Percentiles rank a stretch among this genome's conserved stretches.
Evolutionary conservation across 2,113 vertebrate genomes (phyloP).

Genomic region (Thamnaconus septentrionalis): DNA sequence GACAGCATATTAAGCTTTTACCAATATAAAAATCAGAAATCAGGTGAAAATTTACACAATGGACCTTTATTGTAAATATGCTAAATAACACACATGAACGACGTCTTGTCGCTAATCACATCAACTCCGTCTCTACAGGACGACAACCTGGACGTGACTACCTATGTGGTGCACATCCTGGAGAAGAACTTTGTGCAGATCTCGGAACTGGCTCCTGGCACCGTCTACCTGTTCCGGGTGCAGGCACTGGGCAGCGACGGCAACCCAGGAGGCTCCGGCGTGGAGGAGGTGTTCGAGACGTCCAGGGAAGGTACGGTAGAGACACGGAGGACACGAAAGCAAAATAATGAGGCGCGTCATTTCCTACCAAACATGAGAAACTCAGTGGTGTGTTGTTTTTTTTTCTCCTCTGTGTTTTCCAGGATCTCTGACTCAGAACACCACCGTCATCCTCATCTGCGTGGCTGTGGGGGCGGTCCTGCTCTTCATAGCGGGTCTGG

Average conservation of each 20-base stretch:
- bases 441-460: conserved; percentile 73
- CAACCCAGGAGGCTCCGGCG: conserved; percentile 74
- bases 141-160: conserved; percentile 81
- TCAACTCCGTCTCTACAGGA: conserved; percentile 44
- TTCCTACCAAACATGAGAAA: neutral
- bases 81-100: neutral
- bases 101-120: neutral
- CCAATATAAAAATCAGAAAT: too few relatives aligned
- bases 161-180: conserved; percentile 84
- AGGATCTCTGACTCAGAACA: conserved; percentile 51
- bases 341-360: neutral
- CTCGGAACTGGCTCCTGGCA: conserved; percentile 79
- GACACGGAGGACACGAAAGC: neutral
- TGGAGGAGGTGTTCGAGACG: conserved; percentile 87
- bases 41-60: neutral
- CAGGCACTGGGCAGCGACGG: conserved; percentile 83
- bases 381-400: neutral
- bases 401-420: conserved; percentile 13
- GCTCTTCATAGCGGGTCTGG: conserved; percentile 66
- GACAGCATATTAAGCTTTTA: too few relatives aligned
- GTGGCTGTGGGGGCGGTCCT: conserved; percentile 61
- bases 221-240: conserved; percentile 86
- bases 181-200: conserved; percentile 84
- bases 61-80: too few relatives aligned
- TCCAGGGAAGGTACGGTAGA: conserved; percentile 58